Evolutionary conservation across 35 echinoderm and acorn worm genomes (phyloP).

Genomic region (Nesometra sesokonis): DNA sequence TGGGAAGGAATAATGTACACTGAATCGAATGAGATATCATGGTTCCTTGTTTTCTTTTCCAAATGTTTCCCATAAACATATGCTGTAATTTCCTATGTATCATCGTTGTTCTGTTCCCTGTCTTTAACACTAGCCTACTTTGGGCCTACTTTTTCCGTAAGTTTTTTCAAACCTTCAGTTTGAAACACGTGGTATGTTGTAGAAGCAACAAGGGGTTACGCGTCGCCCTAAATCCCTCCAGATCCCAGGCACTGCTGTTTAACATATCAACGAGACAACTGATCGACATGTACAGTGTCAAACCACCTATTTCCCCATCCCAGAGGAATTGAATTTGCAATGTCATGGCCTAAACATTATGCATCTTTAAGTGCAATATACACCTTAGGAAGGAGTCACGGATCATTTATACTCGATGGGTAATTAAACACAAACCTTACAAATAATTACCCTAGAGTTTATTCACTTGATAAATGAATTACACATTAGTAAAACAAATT

Average conservation of each 20-base stretch:
- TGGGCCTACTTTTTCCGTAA: too few relatives aligned
- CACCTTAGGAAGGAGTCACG: neutral
- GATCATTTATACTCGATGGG: neutral
- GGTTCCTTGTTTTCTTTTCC: too few relatives aligned
- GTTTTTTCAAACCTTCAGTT: too few relatives aligned
- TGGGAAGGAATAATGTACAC: too few relatives aligned
- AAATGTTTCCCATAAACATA: too few relatives aligned
- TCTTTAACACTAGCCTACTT: too few relatives aligned
- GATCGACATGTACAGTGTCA: neutral
- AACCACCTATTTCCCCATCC: neutral
- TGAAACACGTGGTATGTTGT: neutral
- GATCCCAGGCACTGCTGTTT: neutral
- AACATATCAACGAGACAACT: neutral
- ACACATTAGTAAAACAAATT: too few relatives aligned
- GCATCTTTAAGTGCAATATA: neutral
- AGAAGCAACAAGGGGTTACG: neutral
- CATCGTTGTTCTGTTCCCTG: too few relatives aligned
- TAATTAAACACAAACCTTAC: neutral
- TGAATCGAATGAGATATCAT: too few relatives aligned
- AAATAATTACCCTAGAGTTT: too few relatives aligned
- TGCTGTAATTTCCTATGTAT: too few relatives aligned
- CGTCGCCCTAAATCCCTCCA: neutral
- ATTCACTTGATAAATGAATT: too few relatives aligned
- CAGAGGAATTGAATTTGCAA: neutral
- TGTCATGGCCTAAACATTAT: neutral